Conservation (phyloP, 2,113 vertebrate genomes). For the Cheirogaleus medius region DNA sequence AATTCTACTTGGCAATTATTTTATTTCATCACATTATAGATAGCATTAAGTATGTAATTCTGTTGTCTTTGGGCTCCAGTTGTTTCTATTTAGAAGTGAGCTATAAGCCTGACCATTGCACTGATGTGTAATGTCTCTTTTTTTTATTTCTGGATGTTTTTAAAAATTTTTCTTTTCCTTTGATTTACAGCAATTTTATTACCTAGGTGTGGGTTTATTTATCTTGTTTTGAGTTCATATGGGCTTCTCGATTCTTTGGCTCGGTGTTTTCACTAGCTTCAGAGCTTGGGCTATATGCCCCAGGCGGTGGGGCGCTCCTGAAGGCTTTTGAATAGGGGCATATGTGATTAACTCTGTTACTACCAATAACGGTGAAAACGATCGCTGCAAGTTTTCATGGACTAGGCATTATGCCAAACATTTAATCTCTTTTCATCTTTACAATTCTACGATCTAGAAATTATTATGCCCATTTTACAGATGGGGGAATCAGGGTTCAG, state of each 20-base stretch:
- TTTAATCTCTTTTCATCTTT: neutral
- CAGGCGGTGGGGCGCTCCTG: fast-evolving
- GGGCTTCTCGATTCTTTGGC: neutral
- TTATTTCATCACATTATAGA: fast-evolving
- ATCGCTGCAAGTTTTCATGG: fast-evolving
- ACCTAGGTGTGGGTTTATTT: neutral
- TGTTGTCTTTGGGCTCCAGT: fast-evolving
- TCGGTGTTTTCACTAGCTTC: neutral
- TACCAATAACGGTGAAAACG: fast-evolving
- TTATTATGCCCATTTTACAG: neutral
- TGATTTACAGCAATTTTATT: neutral
- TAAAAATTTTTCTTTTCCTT: neutral
- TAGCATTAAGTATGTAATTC: fast-evolving
- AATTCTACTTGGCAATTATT: neutral
- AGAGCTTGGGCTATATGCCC: fast-evolving
- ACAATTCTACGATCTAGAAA: neutral
- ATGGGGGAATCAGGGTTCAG: neutral
- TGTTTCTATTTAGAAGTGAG: neutral
- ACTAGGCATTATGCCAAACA: neutral
- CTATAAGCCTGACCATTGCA: neutral
- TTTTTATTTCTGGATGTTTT: neutral
- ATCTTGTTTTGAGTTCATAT: neutral
- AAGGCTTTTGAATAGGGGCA: neutral
- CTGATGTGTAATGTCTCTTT: neutral
- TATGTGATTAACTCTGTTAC: fast-evolving